Conservation (phyloP, 2,797 vertebrate species). For the Silurus lanzhouensis region DNA sequence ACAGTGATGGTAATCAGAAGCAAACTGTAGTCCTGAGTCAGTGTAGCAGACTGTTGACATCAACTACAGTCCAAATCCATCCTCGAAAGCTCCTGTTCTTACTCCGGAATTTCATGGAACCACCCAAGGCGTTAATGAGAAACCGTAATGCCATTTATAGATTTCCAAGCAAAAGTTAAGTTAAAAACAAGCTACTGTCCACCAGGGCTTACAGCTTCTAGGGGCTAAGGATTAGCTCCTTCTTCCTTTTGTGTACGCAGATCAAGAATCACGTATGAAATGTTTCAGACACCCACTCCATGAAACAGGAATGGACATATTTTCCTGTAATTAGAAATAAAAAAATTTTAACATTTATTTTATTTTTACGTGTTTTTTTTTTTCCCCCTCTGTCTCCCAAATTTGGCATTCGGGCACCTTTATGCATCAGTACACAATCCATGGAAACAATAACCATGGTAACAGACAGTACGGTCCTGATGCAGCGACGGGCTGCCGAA, state of each 20-base stretch:
- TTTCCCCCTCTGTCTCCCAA: background rate
- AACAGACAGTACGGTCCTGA: slow-evolving; percentile 46
- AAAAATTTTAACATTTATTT: background rate
- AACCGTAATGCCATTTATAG: background rate
- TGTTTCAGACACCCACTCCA: background rate
- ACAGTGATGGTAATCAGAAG: no score
- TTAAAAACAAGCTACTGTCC: background rate
- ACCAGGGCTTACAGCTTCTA: background rate
- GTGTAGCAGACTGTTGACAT: no score
- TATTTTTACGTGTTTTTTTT: slow-evolving; percentile 15
- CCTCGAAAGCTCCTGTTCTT: no score
- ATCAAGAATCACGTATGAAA: background rate
- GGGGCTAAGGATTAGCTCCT: background rate
- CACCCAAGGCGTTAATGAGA: no score
- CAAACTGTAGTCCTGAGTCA: no score
- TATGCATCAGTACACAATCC: slow-evolving; percentile 50
- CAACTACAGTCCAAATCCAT: no score
- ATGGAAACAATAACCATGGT: slow-evolving; percentile 58
- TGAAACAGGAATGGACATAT: background rate
- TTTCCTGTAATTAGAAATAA: background rate
- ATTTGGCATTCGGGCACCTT: slow-evolving; percentile 28
- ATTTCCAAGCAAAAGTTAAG: background rate
- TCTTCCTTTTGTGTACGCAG: background rate
- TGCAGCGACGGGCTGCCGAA: slow-evolving; percentile 35
- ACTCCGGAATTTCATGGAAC: no score